Evolutionary conservation across 2,888 invertebrate genomes (phyloP), one percentile per base, ranked within the genome.

Genomic region (Gerris lacustris): DNA sequence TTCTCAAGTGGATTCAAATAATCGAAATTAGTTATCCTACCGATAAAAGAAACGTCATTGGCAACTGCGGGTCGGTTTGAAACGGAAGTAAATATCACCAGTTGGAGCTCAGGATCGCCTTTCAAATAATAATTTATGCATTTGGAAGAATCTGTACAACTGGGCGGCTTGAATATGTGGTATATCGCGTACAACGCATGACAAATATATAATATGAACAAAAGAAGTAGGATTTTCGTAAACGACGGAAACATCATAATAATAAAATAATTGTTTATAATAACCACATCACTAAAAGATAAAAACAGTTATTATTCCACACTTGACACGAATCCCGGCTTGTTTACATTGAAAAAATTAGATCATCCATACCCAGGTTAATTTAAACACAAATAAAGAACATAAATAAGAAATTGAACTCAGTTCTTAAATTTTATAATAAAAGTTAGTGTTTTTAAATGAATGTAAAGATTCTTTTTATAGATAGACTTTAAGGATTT

Each of bases 181-280:
- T 87, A 86, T 79, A 92, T 82, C 76, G 87, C 87, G 84, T 90
- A 91, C 80, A 92, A 88, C 70, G 90, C 89, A 79, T 91, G 86
- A 62, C 84, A 80, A 72, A 91, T 86, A 79, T 91, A 91, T 15
- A 63, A 44, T 62, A 68, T 62, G 18, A 6, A 68, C 17, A 45
- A 64, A 45, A 66, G 47, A 44, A 69, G 62, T 31, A 45, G 67
- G 55, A 55, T 55, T 15, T 55, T 55, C 1, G 55, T 55, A 55
- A 55, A 55, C 9, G 55, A 55, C 9, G 55, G 55, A 55, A 55
- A 55, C 55, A 55, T 55, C 55, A 55, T 55, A 31, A 31, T 31
- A 31, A 31, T 31, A 31, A 31, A 31, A 31, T 4, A 31, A 31
- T 31, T 31, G 31, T 31, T 31, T 31, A 31, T 31, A 31, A 31